These are phyloP conservation scores for Galeruca laticollis DNA, from an alignment of 2,888 invertebrate genomes.

Conservation along the genomic window DNA sequence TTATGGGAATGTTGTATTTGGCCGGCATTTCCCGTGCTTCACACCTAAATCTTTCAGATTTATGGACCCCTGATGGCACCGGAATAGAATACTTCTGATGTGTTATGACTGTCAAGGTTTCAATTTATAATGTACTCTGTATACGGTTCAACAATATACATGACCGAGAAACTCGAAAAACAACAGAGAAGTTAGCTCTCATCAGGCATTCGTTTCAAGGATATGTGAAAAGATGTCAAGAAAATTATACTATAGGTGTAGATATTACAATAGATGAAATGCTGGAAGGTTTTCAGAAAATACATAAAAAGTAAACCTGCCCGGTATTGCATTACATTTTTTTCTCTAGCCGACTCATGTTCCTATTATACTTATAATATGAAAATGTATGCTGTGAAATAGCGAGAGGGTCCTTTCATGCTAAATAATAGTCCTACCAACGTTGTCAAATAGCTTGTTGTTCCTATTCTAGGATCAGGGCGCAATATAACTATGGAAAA, in stretches of 20 bases:
- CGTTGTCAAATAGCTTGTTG: slow-evolving; percentile 19
- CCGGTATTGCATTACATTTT: slow-evolving; percentile 23
- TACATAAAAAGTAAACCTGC: slow-evolving; percentile 25
- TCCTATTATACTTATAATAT: slow-evolving; percentile 23
- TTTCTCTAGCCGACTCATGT: no score
- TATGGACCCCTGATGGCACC: no score
- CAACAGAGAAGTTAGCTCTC: slow-evolving; percentile 16
- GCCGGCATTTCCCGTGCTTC: no score
- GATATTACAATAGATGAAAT: slow-evolving; percentile 28
- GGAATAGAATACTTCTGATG: slow-evolving; percentile 19
- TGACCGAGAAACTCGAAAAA: slow-evolving; percentile 18
- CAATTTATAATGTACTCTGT: slow-evolving; percentile 18
- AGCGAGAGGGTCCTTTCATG: slow-evolving; percentile 25
- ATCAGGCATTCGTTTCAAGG: slow-evolving; percentile 22
- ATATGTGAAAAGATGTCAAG: slow-evolving; percentile 21
- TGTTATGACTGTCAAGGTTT: slow-evolving; percentile 20
- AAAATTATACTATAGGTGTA: slow-evolving; percentile 17
- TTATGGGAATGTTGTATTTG: no score
- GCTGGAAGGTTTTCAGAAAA: slow-evolving; percentile 29
- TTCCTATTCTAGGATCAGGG: slow-evolving; percentile 19
- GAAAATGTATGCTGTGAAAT: slow-evolving; percentile 29
- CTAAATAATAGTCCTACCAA: no score
- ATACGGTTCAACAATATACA: slow-evolving; percentile 21
- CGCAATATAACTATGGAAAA: slow-evolving; percentile 18
- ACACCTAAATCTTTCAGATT: no score